A percentile compares a stretch with the other conserved stretches of the same genome.
These are phyloP conservation scores for Leucophenga montana DNA, from an alignment of 2,888 invertebrate genomes.

Conservation along the genomic window DNA sequence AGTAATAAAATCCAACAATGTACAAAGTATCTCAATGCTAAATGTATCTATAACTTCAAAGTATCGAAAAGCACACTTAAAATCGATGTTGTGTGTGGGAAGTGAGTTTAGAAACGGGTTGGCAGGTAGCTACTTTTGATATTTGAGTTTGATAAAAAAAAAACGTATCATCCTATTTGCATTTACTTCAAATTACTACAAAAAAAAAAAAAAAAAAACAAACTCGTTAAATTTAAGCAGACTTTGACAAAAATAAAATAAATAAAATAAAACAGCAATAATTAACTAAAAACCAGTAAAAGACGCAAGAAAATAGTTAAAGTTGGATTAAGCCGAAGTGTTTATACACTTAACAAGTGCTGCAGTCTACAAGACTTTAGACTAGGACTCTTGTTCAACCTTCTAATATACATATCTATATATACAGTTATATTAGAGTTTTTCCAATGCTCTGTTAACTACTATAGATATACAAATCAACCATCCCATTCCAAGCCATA, in stretches of 20 bases:
- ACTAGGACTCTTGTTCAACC: no score
- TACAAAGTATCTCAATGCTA: constrained; percentile 36
- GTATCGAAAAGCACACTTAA: constrained; percentile 3
- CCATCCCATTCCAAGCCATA: no score
- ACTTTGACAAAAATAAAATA: constrained; percentile 1
- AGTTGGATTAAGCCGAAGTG: no score
- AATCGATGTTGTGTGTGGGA: not conserved
- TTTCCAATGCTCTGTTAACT: no score
- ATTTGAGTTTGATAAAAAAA: constrained; percentile 9
- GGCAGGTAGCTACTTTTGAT: not conserved
- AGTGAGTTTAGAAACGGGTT: constrained; percentile 1
- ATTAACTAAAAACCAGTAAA: constrained; percentile 1
- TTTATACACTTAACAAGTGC: no score
- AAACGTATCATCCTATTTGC: constrained; percentile 14
- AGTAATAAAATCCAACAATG: constrained; percentile 8
- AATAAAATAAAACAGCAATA: constrained; percentile 25
- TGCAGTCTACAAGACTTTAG: no score
- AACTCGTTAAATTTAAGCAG: constrained; percentile 12
- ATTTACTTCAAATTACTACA: constrained; percentile 21
- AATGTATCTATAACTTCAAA: constrained; percentile 38
- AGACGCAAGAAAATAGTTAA: no score
- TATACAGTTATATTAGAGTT: no score
- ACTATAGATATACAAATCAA: no score
- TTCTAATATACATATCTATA: no score
- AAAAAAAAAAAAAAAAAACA: constrained; percentile 18